Evolutionary conservation across 2,113 vertebrate genomes (phyloP).

Genomic region (Nannobrachium achirus): DNA sequence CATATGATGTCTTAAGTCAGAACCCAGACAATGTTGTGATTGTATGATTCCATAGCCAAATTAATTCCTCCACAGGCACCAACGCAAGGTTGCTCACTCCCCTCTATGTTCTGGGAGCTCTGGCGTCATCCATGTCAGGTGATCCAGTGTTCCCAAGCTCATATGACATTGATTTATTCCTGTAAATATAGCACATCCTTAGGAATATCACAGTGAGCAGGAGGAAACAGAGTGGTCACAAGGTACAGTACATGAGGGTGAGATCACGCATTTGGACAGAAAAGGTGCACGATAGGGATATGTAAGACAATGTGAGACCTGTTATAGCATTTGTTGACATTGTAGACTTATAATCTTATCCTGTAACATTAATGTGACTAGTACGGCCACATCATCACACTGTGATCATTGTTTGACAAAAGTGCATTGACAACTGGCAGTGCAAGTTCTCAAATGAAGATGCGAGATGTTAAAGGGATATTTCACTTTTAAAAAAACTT

Average conservation of each 20-base stretch:
- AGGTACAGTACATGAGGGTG: slow-evolving; percentile 42
- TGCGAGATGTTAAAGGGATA: no score
- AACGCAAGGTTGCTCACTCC: slow-evolving; percentile 6
- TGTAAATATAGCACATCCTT: slow-evolving; percentile 69
- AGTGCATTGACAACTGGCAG: no score
- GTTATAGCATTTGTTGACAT: no score
- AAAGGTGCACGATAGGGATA: slow-evolving; percentile 23
- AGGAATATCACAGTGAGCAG: slow-evolving; percentile 60
- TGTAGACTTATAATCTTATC: no score
- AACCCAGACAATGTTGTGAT: not conserved
- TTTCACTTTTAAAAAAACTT: no score
- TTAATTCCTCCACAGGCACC: not conserved
- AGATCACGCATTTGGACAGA: slow-evolving; percentile 58
- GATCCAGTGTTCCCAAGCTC: slow-evolving; percentile 31
- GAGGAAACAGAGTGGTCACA: slow-evolving; percentile 47
- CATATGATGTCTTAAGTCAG: not conserved
- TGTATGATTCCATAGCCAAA: slow-evolving; percentile 13
- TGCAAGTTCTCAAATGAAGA: no score
- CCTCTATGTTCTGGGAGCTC: not conserved
- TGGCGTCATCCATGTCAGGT: slow-evolving; percentile 33
- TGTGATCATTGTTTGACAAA: no score
- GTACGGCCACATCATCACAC: no score
- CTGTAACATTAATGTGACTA: no score
- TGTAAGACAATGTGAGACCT: slow-evolving; percentile 32
- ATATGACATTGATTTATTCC: slow-evolving; percentile 57